Evolutionary conservation across 2,113 vertebrate species (phyloP).

Genomic region (Tenrec ecaudatus): DNA sequence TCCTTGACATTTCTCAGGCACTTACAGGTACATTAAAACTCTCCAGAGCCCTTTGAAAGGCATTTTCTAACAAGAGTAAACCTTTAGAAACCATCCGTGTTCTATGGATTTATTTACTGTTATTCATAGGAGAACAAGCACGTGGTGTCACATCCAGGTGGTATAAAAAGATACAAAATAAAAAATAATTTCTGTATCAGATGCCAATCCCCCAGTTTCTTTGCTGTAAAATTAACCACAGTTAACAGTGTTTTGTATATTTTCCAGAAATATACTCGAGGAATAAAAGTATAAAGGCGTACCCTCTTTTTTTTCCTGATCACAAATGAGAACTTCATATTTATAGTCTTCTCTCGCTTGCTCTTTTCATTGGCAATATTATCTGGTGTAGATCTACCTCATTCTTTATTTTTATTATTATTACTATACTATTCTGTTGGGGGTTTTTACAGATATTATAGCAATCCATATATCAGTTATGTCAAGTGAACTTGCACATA

Average conservation of each 20-base stretch:
- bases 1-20: neutral
- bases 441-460: too few species aligned
- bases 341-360: neutral
- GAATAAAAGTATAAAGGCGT: neutral
- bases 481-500: too few species aligned
- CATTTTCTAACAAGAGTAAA: neutral
- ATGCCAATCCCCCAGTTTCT: neutral
- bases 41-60: constrained; percentile 19
- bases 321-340: neutral
- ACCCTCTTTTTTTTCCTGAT: neutral
- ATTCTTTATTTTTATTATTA: neutral
- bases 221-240: constrained; percentile 17
- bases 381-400: neutral
- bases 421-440: too few species aligned
- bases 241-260: constrained; percentile 20
- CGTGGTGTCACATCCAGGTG: neutral
- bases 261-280: constrained; percentile 37
- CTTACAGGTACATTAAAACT: neutral
- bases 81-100: neutral
- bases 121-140: neutral
- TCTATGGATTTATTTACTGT: constrained; percentile 5
- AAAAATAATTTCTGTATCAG: constrained; percentile 25
- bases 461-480: too few species aligned
- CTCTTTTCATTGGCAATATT: constrained; percentile 25
- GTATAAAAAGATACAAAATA: neutral